phyloP scores from a whole-genome alignment of 2,888 invertebrate genomes.

The Noctua comes region DNA sequence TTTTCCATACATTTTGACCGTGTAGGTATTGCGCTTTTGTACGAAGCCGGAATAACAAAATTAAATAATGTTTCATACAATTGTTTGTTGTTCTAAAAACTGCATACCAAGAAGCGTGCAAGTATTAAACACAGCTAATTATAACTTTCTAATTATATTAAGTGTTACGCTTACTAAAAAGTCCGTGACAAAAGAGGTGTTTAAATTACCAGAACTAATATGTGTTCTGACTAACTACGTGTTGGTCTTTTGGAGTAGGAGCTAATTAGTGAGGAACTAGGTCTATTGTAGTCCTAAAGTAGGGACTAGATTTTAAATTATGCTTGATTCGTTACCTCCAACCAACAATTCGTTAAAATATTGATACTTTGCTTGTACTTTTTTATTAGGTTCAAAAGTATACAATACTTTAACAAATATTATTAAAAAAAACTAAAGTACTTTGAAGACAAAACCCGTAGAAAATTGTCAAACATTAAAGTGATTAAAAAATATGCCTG shows the following conservation, averaged over 20 bases:
- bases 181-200: constrained; percentile 4
- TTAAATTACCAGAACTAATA: constrained; percentile 18
- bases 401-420: constrained; percentile 15
- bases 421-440: not conserved
- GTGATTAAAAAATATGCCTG: not conserved
- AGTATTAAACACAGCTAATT: constrained; percentile 38
- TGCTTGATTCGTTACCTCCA: constrained; percentile 58
- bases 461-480: not conserved
- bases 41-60: not conserved
- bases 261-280: constrained; percentile 10
- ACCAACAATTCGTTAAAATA: constrained; percentile 23
- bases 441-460: not conserved
- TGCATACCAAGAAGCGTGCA: constrained; percentile 13
- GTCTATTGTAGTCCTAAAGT: constrained; percentile 36
- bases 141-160: constrained; percentile 37
- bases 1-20: too few species aligned
- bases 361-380: constrained; percentile 39
- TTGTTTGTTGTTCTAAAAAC: not conserved
- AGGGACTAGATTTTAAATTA: constrained; percentile 41
- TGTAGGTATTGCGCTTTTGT: too few species aligned
- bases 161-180: constrained; percentile 10
- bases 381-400: constrained; percentile 4
- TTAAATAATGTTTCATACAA: constrained; percentile 4
- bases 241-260: not conserved
- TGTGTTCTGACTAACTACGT: not conserved